Evolutionary conservation across 53 echinoderm and acorn worm species (phyloP).

Genomic region (Crossaster papposus): DNA sequence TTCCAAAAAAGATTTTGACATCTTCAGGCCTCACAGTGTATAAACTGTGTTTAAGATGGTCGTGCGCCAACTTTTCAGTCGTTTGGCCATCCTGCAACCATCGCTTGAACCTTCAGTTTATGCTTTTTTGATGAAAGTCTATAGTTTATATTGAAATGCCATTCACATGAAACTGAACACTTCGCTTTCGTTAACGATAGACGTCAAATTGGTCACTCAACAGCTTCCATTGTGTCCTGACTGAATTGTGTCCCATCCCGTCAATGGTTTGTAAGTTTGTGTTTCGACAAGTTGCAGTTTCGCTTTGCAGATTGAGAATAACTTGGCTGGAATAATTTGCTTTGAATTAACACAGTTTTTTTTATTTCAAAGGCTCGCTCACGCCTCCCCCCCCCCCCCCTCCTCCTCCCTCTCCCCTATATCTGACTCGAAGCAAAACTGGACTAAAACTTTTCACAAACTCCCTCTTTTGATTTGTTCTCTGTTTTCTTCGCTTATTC

Average conservation of each 20-base stretch:
- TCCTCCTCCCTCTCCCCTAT: not conserved
- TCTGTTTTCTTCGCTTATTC: no score
- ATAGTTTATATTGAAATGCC: not conserved
- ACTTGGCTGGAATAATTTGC: not conserved
- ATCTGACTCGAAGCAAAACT: not conserved
- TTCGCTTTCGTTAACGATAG: not conserved
- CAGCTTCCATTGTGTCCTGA: not conserved
- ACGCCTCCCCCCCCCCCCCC: no score
- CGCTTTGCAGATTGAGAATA: not conserved
- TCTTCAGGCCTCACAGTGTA: no score
- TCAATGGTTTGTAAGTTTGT: constrained; percentile 9
- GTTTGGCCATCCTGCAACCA: no score
- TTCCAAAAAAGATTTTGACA: no score
- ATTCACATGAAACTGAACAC: not conserved
- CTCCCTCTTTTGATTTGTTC: no score
- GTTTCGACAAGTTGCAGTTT: not conserved
- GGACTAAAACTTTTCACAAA: no score
- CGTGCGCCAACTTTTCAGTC: no score
- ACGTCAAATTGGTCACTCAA: not conserved
- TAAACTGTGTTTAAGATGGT: no score
- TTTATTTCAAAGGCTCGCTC: not conserved
- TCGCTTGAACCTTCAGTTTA: no score
- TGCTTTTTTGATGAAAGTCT: not conserved
- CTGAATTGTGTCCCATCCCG: not conserved
- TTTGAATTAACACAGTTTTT: not conserved